phyloP scores from a whole-genome alignment of 37 sponge, comb jelly and placozoan genomes.

The Axinella damicornis region DNA sequence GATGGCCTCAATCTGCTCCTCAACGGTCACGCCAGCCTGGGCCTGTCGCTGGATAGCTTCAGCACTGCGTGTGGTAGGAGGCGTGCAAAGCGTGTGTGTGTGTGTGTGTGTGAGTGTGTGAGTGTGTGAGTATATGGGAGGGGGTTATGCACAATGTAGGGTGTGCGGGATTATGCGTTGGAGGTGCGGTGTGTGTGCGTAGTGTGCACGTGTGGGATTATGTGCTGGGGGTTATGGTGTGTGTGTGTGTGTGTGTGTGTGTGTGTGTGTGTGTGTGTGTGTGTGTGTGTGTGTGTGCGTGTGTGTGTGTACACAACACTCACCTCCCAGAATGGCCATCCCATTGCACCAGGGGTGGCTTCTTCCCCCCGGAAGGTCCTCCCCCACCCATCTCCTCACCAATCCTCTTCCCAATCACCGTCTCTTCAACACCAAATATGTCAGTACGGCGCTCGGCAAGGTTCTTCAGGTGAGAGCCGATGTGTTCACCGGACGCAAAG shows the following conservation, averaged over 20 bases:
- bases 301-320: background rate
- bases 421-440: conserved; percentile 96
- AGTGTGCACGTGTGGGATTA: no score
- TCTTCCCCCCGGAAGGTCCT: background rate
- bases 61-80: conserved; percentile 34
- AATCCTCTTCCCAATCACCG: conserved; percentile 89
- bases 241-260: background rate
- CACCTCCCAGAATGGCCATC: conserved; percentile 83
- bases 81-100: background rate
- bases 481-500: conserved; percentile 84
- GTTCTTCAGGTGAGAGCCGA: conserved; percentile 74
- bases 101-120: no score
- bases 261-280: no score
- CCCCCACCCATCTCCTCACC: conserved; percentile 16
- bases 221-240: no score
- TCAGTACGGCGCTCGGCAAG: conserved; percentile 94
- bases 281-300: no score
- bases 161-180: no score
- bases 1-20: conserved; percentile 63
- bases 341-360: conserved; percentile 66
- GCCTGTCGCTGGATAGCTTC: conserved; percentile 29
- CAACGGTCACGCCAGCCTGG: conserved; percentile 45
- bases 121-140: no score
- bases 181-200: no score
- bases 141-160: no score